Evolutionary conservation across 2,113 vertebrate species (phyloP), one percentile per base, ranked within the genome.

Genomic region (Pterocles burchelli): DNA sequence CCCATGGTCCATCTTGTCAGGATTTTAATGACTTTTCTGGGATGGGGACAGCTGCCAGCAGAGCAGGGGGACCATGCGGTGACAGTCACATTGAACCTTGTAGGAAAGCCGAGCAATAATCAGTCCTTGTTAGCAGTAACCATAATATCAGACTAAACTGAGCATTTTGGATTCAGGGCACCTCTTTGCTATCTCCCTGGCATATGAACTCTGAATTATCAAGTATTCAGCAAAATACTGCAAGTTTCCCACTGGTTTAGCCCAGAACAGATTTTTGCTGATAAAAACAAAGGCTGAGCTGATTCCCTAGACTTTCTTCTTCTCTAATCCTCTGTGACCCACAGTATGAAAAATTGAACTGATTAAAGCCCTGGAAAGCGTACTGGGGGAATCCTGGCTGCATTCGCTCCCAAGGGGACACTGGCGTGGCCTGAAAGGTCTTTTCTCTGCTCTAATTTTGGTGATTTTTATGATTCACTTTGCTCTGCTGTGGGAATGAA

Each of bases 1-100:
- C 92, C 88, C 19, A 0, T 19, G 79, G 75, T 74, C 75, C 85
- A 59, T 85, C 92, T 54, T 28, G 62, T 28, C 41, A 51, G 51
- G 82, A 92, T 86, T 92, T 94, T 88, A 91, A 94, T 92, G 89
- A 62, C 74, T 92, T 93, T 68, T 79, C 91, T 61, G 81, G 77
- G 94, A 5, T 34, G 28, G 93, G 86, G 76, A 63, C 57, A 81
- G 85, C 78, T 94, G 82, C 63, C 76, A n/a, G 68, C 78, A 1
- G 34, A 19, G 68, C 52, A 43, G 18, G 28, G 63, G 76, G 29
- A 88, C 65, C 4, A 2, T 3, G 65, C 2, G 10, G 3, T 89
- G 58, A 49, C 90, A 85, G 93, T 15, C 57, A 31, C 24, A 1
- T 17, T 55, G 52, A 34, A 18, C 43, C 61, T 46, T 28, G 84